Percentiles rank a stretch among this genome's conserved stretches.
phyloP scores from a whole-genome alignment of 2,888 invertebrate genomes.

The Nomada fucata region DNA sequence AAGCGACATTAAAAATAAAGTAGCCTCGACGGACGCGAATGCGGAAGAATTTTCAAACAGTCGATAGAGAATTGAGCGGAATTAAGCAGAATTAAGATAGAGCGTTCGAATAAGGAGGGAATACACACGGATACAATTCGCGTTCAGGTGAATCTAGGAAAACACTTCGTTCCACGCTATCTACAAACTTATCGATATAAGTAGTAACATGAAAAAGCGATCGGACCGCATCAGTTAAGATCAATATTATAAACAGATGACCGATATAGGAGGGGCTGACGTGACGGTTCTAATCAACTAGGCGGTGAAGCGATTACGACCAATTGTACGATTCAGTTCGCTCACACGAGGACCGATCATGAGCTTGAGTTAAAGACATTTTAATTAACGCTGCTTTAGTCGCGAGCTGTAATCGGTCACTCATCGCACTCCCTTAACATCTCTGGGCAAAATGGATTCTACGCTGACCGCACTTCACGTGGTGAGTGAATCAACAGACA shows the following conservation, averaged over 20 bases:
- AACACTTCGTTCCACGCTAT: background rate
- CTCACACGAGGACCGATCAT: conserved; percentile 14
- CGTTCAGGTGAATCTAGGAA: too few species aligned
- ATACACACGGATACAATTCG: background rate
- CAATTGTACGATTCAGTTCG: conserved; percentile 62
- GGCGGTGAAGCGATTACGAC: conserved; percentile 49
- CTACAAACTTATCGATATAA: conserved; percentile 17
- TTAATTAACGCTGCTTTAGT: conserved; percentile 62
- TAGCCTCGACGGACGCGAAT: too few species aligned
- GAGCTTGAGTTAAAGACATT: conserved; percentile 54
- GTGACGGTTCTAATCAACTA: conserved; percentile 21
- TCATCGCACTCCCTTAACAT: background rate
- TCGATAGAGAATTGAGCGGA: too few species aligned
- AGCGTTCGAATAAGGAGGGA: too few species aligned
- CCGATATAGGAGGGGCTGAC: conserved; percentile 9
- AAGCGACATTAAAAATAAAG: background rate
- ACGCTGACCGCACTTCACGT: conserved; percentile 43
- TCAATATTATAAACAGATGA: conserved; percentile 17
- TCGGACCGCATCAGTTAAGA: conserved; percentile 8
- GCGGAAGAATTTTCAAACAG: too few species aligned
- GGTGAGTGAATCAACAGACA: conserved; percentile 47
- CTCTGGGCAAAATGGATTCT: conserved; percentile 55
- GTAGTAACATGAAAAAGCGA: background rate
- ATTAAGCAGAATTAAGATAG: too few species aligned
- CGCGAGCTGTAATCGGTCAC: conserved; percentile 15